Evolutionary conservation across 1,140 invertebrate genomes (phyloP).

Genomic region (Brachionus angularis): DNA sequence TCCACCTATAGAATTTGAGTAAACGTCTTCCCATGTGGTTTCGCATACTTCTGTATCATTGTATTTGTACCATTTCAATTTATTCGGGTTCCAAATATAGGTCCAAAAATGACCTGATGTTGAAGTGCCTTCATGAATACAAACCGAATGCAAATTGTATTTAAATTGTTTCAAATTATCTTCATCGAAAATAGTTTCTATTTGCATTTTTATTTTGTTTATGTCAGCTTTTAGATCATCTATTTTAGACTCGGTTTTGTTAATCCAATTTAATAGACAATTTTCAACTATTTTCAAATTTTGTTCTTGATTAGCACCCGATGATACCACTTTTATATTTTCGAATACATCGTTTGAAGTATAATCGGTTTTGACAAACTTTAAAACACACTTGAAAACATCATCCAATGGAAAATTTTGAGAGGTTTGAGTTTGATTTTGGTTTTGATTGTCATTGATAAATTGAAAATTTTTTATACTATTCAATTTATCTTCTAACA

Average conservation of each 20-base stretch:
- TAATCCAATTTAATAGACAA: constrained; percentile 41
- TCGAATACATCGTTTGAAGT: neutral
- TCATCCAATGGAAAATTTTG: constrained; percentile 1
- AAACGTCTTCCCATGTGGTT: constrained; percentile 38
- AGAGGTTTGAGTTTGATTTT: neutral
- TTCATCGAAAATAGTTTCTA: constrained; percentile 25
- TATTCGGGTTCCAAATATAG: constrained; percentile 56
- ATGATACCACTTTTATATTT: constrained; percentile 56
- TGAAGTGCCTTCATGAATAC: constrained; percentile 62
- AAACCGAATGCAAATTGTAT: constrained; percentile 60
- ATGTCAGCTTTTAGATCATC: constrained; percentile 6
- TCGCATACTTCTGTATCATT: constrained; percentile 58
- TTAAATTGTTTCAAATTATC: constrained; percentile 21
- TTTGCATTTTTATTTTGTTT: constrained; percentile 2
- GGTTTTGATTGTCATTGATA: neutral
- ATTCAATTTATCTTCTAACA: constrained; percentile 56
- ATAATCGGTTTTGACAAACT: constrained; percentile 28
- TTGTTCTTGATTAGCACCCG: too few relatives aligned
- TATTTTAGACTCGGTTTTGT: neutral
- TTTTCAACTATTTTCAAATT: constrained; percentile 46
- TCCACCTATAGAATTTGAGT: constrained; percentile 20
- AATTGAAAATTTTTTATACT: constrained; percentile 45
- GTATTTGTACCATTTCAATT: constrained; percentile 58
- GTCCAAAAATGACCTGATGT: constrained; percentile 63
- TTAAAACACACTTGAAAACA: constrained; percentile 7